A percentile compares a stretch with the other conserved stretches of the same genome.
Evolutionary conservation across 1,140 invertebrate genomes (phyloP).

Genomic region (Teleogryllus occipitalis): DNA sequence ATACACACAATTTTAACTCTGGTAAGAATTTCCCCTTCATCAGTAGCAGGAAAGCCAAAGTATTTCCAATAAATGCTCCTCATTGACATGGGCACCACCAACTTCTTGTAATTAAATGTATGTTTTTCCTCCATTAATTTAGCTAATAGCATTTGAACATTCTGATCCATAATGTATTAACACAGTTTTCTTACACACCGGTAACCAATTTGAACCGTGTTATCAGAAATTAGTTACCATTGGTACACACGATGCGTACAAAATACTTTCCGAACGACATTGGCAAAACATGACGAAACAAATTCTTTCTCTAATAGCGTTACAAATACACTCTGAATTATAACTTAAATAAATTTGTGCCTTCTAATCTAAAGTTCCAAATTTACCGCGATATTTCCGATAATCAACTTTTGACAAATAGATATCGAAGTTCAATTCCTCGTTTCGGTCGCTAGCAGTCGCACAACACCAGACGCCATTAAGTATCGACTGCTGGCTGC

Average conservation of each 20-base stretch:
- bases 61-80: conserved; percentile 56
- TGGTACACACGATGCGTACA: conserved; percentile 19
- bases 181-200: not conserved
- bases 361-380: conserved; percentile 24
- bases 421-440: conserved; percentile 36
- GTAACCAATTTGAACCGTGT: no score
- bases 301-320: not conserved
- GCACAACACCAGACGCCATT: conserved; percentile 3
- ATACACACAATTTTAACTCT: conserved; percentile 53
- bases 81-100: conserved; percentile 50
- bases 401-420: conserved; percentile 28
- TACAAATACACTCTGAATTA: conserved; percentile 2
- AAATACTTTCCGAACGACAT: conserved; percentile 20
- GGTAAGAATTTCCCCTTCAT: conserved; percentile 50
- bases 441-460: conserved; percentile 27
- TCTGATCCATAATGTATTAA: conserved; percentile 27
- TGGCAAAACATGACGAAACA: conserved; percentile 3
- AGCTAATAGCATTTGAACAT: conserved; percentile 34
- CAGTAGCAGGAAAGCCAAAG: conserved; percentile 54
- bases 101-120: conserved; percentile 38
- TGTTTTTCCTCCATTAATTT: conserved; percentile 38
- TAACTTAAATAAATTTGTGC: not conserved
- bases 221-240: no score
- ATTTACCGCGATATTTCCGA: conserved; percentile 31
- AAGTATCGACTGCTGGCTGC: not conserved